Evolutionary conservation across 2,888 invertebrate genomes (phyloP).

Genomic region (Lasioglossum marginatum): DNA sequence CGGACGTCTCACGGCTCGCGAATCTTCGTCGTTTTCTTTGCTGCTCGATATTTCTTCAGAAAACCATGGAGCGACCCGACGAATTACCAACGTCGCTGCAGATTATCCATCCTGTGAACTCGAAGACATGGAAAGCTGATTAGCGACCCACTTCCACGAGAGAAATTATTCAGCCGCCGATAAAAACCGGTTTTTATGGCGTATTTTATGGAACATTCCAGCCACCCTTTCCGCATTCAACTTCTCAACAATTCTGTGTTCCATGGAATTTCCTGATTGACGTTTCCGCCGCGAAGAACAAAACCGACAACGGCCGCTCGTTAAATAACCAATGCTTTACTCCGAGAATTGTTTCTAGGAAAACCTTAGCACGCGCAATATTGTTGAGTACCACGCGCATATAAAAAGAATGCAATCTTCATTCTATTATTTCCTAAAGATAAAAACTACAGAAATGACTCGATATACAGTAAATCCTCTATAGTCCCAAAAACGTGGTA

Average conservation of each 20-base stretch:
- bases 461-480: no score
- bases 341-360: not conserved
- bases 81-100: conserved; percentile 5
- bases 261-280: not conserved
- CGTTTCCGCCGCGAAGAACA: not conserved
- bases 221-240: not conserved
- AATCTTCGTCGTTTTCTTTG: conserved; percentile 25
- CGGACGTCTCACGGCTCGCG: conserved; percentile 17
- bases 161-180: conserved; percentile 18
- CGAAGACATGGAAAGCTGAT: conserved; percentile 33
- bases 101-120: conserved; percentile 23
- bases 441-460: no score
- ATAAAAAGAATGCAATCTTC: no score
- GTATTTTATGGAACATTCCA: not conserved
- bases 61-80: not conserved
- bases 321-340: not conserved
- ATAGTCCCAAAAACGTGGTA: no score
- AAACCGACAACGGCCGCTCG: not conserved
- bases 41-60: conserved; percentile 10
- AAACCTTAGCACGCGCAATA: no score
- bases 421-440: no score
- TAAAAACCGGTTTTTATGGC: conserved; percentile 22
- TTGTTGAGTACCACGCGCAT: no score
- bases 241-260: not conserved
- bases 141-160: not conserved